Evolutionary conservation across 2,113 vertebrate species (phyloP), one percentile per base, ranked within the genome.

Genomic region (Steatornis caripensis): DNA sequence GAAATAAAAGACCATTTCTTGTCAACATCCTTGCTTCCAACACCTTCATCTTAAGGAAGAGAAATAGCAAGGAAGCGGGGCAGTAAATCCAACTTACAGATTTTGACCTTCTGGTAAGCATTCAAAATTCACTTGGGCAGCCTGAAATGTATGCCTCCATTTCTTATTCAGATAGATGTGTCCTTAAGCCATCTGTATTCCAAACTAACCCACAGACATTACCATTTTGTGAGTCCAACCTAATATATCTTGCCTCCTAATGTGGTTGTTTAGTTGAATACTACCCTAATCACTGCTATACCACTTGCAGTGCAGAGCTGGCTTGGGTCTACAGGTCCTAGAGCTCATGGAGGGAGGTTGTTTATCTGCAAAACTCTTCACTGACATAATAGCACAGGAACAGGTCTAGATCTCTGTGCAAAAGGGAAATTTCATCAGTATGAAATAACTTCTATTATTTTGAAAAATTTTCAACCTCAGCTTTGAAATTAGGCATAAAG

Each of bases 291-390:
- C 16, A 45, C 22, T n/a, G 12, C 10, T n/a, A 4, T 49, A n/a
- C 14, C 29, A 11, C 9, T 49, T 87, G 37, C 27, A 81, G 8
- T 8, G 30, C 41, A 70, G 39, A 89, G 7, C 30, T 86, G 34
- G 5, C 32, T 85, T 64, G 16, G 8, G 9, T 48, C 13, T 11
- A 23, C 10, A 7, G 2, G 39, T 41, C 34, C 24, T 24, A 39
- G 58, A 45, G 32, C 34, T 75, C 0, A 0, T 29, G 18, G 15
- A 37, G 6, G 7, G 11, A 5, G 2, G 18, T 2, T 54, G 5
- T 49, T 84, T 26, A 12, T 58, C 45, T 82, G 23, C 21, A 60
- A 83, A 90, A 79, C 3, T 74, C 64, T 71, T 5, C 6, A n/a
- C 22, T 61, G 51, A 18, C 4, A 4, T 11, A 87, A 23, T 6